phyloP scores from a whole-genome alignment of 2,113 vertebrate genomes.

The Rhinolophus sinicus region DNA sequence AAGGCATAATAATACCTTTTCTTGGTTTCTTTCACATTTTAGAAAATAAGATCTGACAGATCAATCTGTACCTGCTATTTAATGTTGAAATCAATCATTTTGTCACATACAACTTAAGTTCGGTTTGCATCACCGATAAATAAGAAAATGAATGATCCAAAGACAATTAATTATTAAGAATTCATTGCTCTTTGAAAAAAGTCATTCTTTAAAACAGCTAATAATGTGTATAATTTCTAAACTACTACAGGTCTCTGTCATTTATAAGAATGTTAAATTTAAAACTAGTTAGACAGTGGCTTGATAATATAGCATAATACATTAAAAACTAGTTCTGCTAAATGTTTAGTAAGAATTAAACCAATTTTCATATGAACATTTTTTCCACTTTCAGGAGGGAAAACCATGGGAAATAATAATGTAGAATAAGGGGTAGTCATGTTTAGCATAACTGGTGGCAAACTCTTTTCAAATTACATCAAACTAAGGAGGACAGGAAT shows the following conservation, averaged over 20 bases:
- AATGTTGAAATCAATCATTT: neutral
- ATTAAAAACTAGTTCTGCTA: neutral
- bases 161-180: neutral
- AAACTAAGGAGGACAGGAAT: neutral
- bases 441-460: neutral
- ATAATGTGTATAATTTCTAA: neutral
- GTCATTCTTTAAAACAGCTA: neutral
- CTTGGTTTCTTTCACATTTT: neutral
- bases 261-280: slow-evolving; percentile 6
- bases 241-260: neutral
- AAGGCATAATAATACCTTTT: neutral
- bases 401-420: neutral
- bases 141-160: neutral
- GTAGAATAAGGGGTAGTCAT: neutral
- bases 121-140: neutral
- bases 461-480: neutral
- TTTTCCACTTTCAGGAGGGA: neutral
- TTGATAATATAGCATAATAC: neutral
- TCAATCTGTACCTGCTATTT: neutral
- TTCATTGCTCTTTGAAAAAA: neutral
- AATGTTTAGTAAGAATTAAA: neutral
- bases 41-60: neutral
- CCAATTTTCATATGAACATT: neutral
- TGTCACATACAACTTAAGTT: neutral
- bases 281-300: neutral